Base-by-base conservation (phyloP, 2,888 invertebrate genomes). In the Melanostoma scalare region DNA sequence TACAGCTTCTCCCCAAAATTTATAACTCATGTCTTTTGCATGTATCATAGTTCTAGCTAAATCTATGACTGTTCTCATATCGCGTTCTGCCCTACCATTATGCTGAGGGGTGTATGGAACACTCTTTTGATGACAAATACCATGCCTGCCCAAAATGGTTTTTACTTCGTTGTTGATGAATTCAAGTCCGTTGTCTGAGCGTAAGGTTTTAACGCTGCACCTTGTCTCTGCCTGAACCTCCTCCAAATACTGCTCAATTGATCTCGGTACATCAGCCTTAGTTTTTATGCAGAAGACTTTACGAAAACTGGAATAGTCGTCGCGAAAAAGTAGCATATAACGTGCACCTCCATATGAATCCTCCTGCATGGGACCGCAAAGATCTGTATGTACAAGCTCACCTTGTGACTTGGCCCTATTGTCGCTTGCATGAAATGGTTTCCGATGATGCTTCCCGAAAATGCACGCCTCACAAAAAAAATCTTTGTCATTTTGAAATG, bases 1-100 rank as follows among this genome's bases (percentile, higher is more conserved):
- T 0, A 89, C 87, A 0, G 90, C 90, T 85, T 91, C 90, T 8
- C 89, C 89, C 90, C 90, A 91, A 3, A 89, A 84, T 9, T 86
- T 85, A 48, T 86, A 69, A 35, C 75, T 56, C 4, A 89, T 33
- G 0, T 85, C 86, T 75, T 82, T 86, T 4, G 77, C 46, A 74
- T 86, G 78, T 20, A 87, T 74, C 75, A 87, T 82, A 6, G 85
- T 53, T 44, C 89, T 85, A 30, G 88, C 88, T 8, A 87, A 86
- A 85, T 89, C 89, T 1, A 89, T 86, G 5, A 89, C 79, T 50
- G 87, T 89, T 71, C 88, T 85, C 76, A 88, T 91, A 71, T 89
- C 88, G 5, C 89, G 80, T 71, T 90, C 89, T 0, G 88, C 88
- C 53, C 85, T 81, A 3, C 89, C 89, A 84, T 91, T 91, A 76